Evolutionary conservation across 2,888 invertebrate genomes (phyloP).

Genomic region (Drosophila prolongata): DNA sequence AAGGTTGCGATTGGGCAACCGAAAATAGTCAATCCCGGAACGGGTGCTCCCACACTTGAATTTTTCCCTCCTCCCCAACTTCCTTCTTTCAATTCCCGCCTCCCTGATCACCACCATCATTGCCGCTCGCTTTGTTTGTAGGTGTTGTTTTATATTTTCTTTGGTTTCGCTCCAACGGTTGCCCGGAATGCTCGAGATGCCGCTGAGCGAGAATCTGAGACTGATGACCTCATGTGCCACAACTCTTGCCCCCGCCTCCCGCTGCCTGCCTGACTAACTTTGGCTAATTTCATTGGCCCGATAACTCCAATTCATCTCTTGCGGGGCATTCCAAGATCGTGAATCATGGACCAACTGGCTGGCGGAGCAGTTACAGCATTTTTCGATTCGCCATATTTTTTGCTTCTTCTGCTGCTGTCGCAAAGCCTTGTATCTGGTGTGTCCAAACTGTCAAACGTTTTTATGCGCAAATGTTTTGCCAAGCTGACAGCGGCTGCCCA

Average conservation of each 20-base stretch:
- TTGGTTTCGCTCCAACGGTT: conserved; percentile 67
- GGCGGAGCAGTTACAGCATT: conserved; percentile 14
- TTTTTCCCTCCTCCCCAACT: background rate
- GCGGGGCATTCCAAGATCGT: conserved; percentile 23
- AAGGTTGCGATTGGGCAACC: conserved; percentile 16
- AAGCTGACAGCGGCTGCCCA: conserved; percentile 31
- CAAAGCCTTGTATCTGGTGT: conserved; percentile 17
- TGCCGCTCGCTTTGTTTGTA: conserved; percentile 17
- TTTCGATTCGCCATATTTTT: conserved; percentile 13
- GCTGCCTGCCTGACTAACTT: conserved; percentile 24
- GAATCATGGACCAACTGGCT: conserved; percentile 21
- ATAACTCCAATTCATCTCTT: conserved; percentile 37
- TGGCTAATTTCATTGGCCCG: conserved; percentile 19
- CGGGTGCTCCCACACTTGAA: background rate
- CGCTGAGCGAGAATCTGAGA: conserved; percentile 29
- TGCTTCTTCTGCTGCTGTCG: background rate
- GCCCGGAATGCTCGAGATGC: conserved; percentile 58
- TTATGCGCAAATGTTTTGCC: conserved; percentile 29
- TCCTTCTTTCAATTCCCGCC: background rate
- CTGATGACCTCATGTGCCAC: conserved; percentile 48
- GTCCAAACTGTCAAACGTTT: conserved; percentile 52
- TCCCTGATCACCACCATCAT: background rate
- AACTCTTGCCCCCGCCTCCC: conserved; percentile 13
- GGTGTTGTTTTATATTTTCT: conserved; percentile 38
- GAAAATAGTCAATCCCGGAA: background rate